Evolutionary conservation across 2,113 vertebrate species (phyloP).

Genomic region (Pollimyrus isidori): DNA sequence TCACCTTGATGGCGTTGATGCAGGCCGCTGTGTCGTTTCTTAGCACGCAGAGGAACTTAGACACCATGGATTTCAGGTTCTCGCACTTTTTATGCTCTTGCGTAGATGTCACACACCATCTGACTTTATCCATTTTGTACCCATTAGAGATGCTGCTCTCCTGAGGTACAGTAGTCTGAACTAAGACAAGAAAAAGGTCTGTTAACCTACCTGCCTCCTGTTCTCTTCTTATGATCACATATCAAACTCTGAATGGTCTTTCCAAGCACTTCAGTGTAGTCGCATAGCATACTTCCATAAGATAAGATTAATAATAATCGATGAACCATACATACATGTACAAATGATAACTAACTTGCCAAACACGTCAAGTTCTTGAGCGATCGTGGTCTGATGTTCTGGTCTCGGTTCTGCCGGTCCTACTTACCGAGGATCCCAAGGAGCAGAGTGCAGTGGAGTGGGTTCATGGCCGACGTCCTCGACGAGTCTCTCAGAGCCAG

Average conservation of each 20-base stretch:
- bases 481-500: not conserved
- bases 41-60: constrained; percentile 36
- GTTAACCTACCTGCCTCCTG: not conserved
- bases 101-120: constrained; percentile 54
- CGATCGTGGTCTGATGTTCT: not conserved
- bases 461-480: not conserved
- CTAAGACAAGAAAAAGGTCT: not conserved
- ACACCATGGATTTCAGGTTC: not conserved
- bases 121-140: constrained; percentile 30
- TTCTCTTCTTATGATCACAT: not conserved
- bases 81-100: constrained; percentile 44
- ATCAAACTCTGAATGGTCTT: not conserved
- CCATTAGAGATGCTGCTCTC: not conserved
- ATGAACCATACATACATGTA: not conserved
- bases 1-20: not conserved
- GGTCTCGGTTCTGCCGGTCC: not conserved
- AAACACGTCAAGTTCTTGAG: not conserved
- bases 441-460: not conserved
- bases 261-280: not conserved
- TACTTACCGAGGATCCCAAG: not conserved
- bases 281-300: not conserved
- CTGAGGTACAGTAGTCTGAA: not conserved
- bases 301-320: not conserved
- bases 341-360: not conserved
- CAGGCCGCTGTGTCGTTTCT: not conserved